Evolutionary conservation across 2,888 invertebrate species (phyloP).

Genomic region (Pheosia gnoma): DNA sequence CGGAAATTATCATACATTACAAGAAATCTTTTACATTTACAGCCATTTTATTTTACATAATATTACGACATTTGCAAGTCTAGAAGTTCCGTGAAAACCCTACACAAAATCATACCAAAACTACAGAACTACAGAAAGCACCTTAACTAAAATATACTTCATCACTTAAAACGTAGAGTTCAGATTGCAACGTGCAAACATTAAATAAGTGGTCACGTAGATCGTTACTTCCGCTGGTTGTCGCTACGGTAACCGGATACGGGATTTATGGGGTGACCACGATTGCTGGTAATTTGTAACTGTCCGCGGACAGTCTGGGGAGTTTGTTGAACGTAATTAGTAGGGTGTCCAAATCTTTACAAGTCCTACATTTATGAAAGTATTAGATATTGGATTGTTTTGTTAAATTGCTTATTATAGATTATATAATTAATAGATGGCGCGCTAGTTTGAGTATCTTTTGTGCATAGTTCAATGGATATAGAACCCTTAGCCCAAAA

Average conservation of each 20-base stretch:
- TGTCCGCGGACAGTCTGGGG: not conserved
- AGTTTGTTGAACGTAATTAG: not conserved
- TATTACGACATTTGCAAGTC: not conserved
- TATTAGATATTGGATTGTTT: no score
- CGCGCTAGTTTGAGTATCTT: no score
- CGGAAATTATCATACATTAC: no score
- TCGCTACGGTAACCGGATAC: conserved; percentile 36
- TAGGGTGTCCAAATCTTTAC: not conserved
- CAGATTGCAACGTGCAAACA: conserved; percentile 6
- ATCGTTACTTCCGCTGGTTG: conserved; percentile 43
- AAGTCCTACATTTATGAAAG: not conserved
- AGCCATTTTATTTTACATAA: not conserved
- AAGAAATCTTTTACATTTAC: not conserved
- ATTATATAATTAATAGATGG: no score
- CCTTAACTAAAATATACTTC: conserved; percentile 8
- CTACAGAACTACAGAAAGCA: not conserved
- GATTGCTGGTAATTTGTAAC: conserved; percentile 15
- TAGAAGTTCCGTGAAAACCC: not conserved
- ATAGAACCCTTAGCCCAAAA: no score
- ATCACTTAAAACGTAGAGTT: not conserved
- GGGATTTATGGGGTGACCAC: conserved; percentile 38
- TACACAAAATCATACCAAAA: not conserved
- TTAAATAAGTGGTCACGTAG: conserved; percentile 38
- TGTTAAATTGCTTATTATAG: no score
- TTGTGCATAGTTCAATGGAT: no score